Base-by-base conservation (phyloP, 2,797 vertebrate species). In the Tenualosa thibaudeaui region DNA sequence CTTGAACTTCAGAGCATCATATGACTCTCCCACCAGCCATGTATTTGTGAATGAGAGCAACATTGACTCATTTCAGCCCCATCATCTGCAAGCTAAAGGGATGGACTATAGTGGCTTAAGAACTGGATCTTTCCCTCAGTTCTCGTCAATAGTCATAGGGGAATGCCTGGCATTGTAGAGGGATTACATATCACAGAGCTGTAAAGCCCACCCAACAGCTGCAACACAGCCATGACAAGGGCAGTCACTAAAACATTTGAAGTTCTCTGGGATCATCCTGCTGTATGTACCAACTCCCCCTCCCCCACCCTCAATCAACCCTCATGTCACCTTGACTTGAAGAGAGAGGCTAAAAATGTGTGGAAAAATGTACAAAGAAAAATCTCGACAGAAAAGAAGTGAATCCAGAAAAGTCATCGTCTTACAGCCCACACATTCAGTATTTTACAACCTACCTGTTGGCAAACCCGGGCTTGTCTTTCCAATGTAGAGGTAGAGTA, bases 401-500 rank as follows among this genome's bases (percentile, higher is more conserved):
- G 51, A 3, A 2, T 58, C 56, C 56, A 58, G 56, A 56, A 3
- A 58, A 58, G 19, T 3, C 56, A 58, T n/a, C 5, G 6, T 22
- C 17, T 19, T 6, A 22, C 51, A 13, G 19, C 56, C 19, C 19
- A 86, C 62, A 1, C 37, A 2, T 85, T 62, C 4, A 46, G 46
- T 46, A 46, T 46, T 46, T 46, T n/a, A 24, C 17, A 24, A 90
- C 88, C 95, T 92, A 99, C 98, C 98, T 90, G 87, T 94, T 62
- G 97, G 97, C 62, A 99, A 95, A 54, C 98, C 98, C n/a, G 98
- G 98, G 88, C 95, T 99, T 86, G 96, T 92, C 94, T 93, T 96
- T 53, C 98, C 97, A 0, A 99, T 99, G 93, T 99, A 99, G 92
- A 99, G 94, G 92, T 97, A 99, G 56, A 99, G 92, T 83, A 98